These are phyloP conservation scores for Drosophila suzukii DNA, from an alignment of 1,140 invertebrate species.

Conservation along the genomic window DNA sequence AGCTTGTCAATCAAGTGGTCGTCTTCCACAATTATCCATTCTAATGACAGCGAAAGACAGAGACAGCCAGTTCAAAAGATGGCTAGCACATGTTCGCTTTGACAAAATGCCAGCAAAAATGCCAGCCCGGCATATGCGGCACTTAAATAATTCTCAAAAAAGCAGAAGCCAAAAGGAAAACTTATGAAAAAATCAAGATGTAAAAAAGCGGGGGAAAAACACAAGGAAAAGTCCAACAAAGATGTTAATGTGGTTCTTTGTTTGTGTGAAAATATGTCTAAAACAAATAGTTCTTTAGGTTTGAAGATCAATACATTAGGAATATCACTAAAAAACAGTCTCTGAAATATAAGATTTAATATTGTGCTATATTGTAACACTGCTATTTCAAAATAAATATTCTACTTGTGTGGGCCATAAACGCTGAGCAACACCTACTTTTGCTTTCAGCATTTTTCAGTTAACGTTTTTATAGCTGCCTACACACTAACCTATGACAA, in stretches of 20 bases:
- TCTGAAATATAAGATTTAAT: too few relatives aligned
- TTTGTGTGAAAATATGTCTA: conserved; percentile 58
- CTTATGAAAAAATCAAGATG: conserved; percentile 11
- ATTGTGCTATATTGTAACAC: too few relatives aligned
- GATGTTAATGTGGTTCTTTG: conserved; percentile 48
- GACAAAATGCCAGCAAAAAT: conserved; percentile 73
- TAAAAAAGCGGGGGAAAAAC: conserved; percentile 18
- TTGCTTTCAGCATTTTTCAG: conserved; percentile 67
- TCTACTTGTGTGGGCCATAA: neutral
- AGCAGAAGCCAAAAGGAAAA: conserved; percentile 33
- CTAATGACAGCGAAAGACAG: conserved; percentile 72
- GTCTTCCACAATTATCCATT: conserved; percentile 76
- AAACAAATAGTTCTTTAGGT: neutral
- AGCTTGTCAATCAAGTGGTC: conserved; percentile 69
- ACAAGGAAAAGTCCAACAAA: conserved; percentile 6
- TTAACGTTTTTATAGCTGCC: conserved; percentile 61
- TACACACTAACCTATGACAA: conserved; percentile 81
- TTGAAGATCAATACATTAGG: neutral
- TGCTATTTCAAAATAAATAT: neutral
- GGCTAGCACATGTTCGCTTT: conserved; percentile 73
- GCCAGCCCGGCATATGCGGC: conserved; percentile 56
- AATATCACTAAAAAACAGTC: too few relatives aligned
- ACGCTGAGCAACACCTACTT: conserved; percentile 52
- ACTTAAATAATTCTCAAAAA: conserved; percentile 73
- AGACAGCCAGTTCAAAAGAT: conserved; percentile 53